A percentile compares a stretch with the other conserved stretches of the same genome.
Evolutionary conservation across 2,888 invertebrate genomes (phyloP).

Genomic region (Caenorhabditis auriculariae): DNA sequence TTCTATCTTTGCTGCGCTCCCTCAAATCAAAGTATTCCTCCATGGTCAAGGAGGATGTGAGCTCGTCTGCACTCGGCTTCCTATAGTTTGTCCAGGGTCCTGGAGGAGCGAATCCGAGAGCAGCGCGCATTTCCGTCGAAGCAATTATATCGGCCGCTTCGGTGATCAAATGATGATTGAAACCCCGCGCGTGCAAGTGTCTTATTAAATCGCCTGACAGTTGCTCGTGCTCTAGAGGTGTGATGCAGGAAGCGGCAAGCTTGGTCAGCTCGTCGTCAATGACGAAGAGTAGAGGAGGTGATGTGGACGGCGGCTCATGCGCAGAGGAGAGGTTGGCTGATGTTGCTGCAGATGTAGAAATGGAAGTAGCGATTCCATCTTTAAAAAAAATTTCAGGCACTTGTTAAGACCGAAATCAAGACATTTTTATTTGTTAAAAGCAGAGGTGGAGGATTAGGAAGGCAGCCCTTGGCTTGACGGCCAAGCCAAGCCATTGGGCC

Average conservation of each 20-base stretch:
- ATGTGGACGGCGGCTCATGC: not conserved
- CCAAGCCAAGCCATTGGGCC: too few species aligned
- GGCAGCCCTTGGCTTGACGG: too few species aligned
- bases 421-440: conserved; percentile 19
- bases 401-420: conserved; percentile 11
- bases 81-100: conserved; percentile 20
- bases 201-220: conserved; percentile 17
- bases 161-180: conserved; percentile 9
- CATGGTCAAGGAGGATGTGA: conserved; percentile 11
- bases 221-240: conserved; percentile 10
- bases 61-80: conserved; percentile 9
- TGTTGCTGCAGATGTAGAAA: conserved; percentile 10
- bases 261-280: conserved; percentile 16
- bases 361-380: conserved; percentile 10
- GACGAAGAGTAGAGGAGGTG: conserved; percentile 12
- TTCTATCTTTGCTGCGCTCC: conserved; percentile 11
- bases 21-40: conserved; percentile 20
- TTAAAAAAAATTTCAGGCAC: conserved; percentile 8
- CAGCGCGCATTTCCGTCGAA: conserved; percentile 18
- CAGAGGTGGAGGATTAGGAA: too few species aligned
- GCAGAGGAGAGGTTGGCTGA: conserved; percentile 5
- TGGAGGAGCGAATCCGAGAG: conserved; percentile 16
- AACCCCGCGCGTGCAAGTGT: conserved; percentile 3
- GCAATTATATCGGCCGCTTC: conserved; percentile 17
- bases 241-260: conserved; percentile 13